Evolutionary conservation across 2,888 invertebrate genomes (phyloP), one percentile per base, ranked within the genome.

Genomic region (Prosapia bicincta): DNA sequence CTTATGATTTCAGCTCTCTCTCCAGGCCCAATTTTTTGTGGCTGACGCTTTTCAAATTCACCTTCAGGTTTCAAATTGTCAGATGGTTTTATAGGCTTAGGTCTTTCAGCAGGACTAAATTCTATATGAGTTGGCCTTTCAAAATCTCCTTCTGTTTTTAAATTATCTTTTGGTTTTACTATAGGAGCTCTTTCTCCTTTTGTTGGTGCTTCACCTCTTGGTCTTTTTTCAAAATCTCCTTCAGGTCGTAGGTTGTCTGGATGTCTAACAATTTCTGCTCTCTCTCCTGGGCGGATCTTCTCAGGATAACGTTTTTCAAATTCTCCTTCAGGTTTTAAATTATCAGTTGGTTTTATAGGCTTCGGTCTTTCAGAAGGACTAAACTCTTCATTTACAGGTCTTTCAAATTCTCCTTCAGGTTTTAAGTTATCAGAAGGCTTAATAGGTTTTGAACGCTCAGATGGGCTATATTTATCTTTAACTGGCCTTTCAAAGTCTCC

Each of bases 1-100:
- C 83, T 87, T 1, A 90, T 87, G 0, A 90, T 84, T 76, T 90
- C 88, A 0, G 88, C 87, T 74, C 90, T 85, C 82, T 92, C 92
- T 7, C 89, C 90, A 73, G 85, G 85, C 25, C 87, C 86, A 5
- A 87, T 86, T 20, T 86, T 86, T 76, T 72, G 81, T 28, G 75
- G 76, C 78, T 79, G 74, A 68, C 81, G 82, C 67, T 81, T 81
- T 69, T 84, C 83, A 82, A 87, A 87, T 13, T 86, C 83, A 7
- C 87, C 87, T 80, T 86, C 86, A 78, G 85, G 84, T 30, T 81
- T 81, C 0, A 85, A 76, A 76, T 89, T 90, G 78, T 90, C 90
- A 32, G 85, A 82, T 0, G 88, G 88, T 78, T 85, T 87, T 43
- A 85, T 85, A 54, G 84, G 86, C 28, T 82, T 83, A 7, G 84